Evolutionary conservation across 1,140 invertebrate species (phyloP), one percentile per base, ranked within the genome.

Genomic region (Lepidurus packardi): DNA sequence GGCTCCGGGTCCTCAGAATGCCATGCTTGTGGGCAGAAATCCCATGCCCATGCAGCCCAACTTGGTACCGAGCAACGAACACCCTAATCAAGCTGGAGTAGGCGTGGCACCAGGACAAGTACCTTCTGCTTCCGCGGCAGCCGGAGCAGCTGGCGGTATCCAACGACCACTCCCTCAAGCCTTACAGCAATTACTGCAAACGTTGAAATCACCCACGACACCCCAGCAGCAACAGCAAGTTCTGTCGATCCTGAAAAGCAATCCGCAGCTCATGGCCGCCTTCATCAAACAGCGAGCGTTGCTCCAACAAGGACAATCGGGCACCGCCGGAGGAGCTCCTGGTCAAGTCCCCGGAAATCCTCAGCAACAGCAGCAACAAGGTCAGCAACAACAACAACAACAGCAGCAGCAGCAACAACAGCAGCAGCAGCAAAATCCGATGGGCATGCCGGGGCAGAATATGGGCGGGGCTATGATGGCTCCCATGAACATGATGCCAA

Each of bases 181-280:
- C 43, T 85, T 98, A 45, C 93, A 96, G 80, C 93, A 96, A 84
- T 89, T 98, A 16, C 91, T 98, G 88, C 90, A 92, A 77, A 96
- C 94, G 53, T 87, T 98, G 42, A 91, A 93, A 82, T 94, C 92
- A 82, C 94, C 95, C 16, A 91, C 91, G 78, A 92, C 92, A n/a
- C 93, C 92, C 74, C 94, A 97, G 82, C 94, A 97, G 83, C 96
- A 98, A 83, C 91, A 94, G 83, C 93, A 97, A 86, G 94, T 98
- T 76, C 87, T 98, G 42, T 90, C 92, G 81, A 96, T 98, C 82
- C 89, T 98, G 73, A 97, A 97, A 85, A 92, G 92, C 74, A 96
- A 98, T 88, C 96, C 96, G 73, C 94, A 94, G 79, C 88, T 98
- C 11, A 98, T 98, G 95, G 96, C 96, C 77, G 94, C 95, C 75